Conservation (phyloP, 2,797 vertebrate species). For the Clarias laeviceps region DNA sequence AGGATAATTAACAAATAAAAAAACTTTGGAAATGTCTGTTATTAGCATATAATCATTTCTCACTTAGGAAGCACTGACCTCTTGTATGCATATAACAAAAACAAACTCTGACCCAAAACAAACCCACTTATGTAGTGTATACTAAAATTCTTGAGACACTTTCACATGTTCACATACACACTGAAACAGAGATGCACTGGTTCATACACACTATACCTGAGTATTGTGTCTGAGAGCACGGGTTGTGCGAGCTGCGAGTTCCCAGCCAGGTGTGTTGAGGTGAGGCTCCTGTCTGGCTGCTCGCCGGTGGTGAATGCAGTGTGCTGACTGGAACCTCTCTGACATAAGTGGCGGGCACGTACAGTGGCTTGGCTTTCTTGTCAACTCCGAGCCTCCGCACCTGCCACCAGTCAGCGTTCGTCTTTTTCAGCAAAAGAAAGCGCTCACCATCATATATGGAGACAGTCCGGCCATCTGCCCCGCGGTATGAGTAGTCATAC, state of each 20-base stretch:
- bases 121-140: background rate
- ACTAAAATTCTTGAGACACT: background rate
- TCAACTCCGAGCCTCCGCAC: slow-evolving; percentile 78
- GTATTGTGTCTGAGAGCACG: slow-evolving; percentile 43
- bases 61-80: background rate
- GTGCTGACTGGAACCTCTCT: slow-evolving; percentile 75
- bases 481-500: slow-evolving; percentile 83
- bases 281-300: slow-evolving; percentile 57
- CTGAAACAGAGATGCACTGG: background rate
- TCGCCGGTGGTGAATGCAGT: slow-evolving; percentile 63
- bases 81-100: background rate
- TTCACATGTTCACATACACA: background rate
- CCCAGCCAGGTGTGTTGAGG: slow-evolving; percentile 61
- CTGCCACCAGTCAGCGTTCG: slow-evolving; percentile 91
- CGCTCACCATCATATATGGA: slow-evolving; percentile 85
- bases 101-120: background rate
- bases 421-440: slow-evolving; percentile 84
- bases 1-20: background rate
- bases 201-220: slow-evolving; percentile 46
- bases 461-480: slow-evolving; percentile 79
- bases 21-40: background rate
- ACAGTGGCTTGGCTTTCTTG: slow-evolving; percentile 79
- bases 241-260: slow-evolving; percentile 45
- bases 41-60: background rate
- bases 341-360: slow-evolving; percentile 87